A percentile compares a stretch with the other conserved stretches of the same genome.
Conservation (phyloP, 1,140 invertebrate species). For the Diachasma alloeum region DNA sequence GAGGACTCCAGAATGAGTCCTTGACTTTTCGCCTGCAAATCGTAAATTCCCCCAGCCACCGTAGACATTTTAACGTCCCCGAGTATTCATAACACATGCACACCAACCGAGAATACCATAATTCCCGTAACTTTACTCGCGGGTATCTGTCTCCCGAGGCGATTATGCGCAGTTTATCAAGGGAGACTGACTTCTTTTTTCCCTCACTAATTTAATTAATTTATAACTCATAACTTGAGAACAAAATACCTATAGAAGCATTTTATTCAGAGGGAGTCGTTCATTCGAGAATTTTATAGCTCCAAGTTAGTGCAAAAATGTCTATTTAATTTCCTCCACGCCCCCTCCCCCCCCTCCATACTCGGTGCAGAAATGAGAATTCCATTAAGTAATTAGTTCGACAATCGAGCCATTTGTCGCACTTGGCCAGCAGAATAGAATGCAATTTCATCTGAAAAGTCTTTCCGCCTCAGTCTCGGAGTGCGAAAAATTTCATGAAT, state of each 20-base stretch:
- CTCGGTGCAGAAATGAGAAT: background rate
- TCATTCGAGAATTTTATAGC: background rate
- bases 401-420: too few relatives aligned
- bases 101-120: background rate
- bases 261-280: background rate
- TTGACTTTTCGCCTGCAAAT: constrained; percentile 40
- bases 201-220: background rate
- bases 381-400: too few relatives aligned
- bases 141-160: background rate
- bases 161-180: background rate
- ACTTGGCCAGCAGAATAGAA: too few relatives aligned
- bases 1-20: constrained; percentile 22
- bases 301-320: background rate
- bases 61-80: constrained; percentile 17
- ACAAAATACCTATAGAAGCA: background rate
- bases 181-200: background rate
- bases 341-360: background rate
- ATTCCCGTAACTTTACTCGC: background rate
- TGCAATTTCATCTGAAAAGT: background rate
- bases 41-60: constrained; percentile 40
- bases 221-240: background rate
- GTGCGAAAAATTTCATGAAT: background rate
- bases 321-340: background rate
- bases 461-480: background rate
- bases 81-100: constrained; percentile 1